Conservation (phyloP, 2,113 vertebrate genomes). For the Zingel zingel region DNA sequence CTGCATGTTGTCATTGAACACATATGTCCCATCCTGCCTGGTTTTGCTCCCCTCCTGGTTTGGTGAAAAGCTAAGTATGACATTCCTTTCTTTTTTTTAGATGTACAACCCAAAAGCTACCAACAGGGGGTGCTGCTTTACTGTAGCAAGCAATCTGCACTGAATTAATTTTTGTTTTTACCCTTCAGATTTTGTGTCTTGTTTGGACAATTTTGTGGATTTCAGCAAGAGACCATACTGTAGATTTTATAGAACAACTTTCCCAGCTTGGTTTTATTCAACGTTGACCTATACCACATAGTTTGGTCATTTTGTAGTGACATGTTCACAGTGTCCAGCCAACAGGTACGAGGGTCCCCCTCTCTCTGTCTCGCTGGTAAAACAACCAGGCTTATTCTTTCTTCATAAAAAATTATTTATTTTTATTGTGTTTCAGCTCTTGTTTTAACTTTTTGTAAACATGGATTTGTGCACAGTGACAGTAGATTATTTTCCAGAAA, state of each 20-base stretch:
- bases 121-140: conserved; percentile 57
- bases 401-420: neutral
- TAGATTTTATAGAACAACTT: neutral
- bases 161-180: neutral
- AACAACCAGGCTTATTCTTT: neutral
- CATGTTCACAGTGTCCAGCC: neutral
- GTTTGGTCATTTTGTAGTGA: neutral
- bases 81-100: neutral
- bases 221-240: neutral
- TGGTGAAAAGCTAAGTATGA: neutral
- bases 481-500: neutral
- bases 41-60: neutral
- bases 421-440: neutral
- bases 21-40: too few species aligned
- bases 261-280: neutral
- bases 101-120: neutral
- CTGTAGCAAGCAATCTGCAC: neutral
- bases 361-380: too few species aligned
- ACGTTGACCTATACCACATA: neutral
- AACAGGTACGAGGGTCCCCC: rapidly evolving
- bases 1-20: neutral
- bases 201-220: neutral
- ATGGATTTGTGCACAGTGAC: neutral
- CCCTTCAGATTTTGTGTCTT: conserved; percentile 4
- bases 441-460: neutral